Evolutionary conservation across 2,888 invertebrate genomes (phyloP).

Genomic region (Nezara viridula): DNA sequence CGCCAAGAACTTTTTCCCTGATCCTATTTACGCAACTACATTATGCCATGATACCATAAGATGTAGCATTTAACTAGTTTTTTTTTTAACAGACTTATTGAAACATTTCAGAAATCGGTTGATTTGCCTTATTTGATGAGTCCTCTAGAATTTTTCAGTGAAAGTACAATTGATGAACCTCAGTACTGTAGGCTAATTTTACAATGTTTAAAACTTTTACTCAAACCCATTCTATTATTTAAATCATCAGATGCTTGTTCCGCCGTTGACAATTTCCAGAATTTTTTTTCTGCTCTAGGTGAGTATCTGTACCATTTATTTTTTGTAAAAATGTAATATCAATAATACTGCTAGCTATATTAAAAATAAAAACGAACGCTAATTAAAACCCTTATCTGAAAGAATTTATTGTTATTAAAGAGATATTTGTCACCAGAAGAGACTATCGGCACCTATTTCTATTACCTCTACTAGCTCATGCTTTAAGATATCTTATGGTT

Average conservation of each 20-base stretch:
- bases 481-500: no score
- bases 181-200: slow-evolving; percentile 54
- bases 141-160: slow-evolving; percentile 59
- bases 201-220: slow-evolving; percentile 55
- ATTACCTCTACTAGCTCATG: no score
- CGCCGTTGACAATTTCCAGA: neutral
- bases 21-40: no score
- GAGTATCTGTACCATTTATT: neutral
- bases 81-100: neutral
- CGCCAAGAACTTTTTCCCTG: no score
- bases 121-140: slow-evolving; percentile 60
- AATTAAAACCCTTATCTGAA: no score
- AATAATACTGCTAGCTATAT: no score
- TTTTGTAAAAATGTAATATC: no score
- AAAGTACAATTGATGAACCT: slow-evolving; percentile 36
- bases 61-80: neutral
- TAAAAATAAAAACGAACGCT: no score
- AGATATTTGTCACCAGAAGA: no score
- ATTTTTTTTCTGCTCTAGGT: slow-evolving; percentile 61
- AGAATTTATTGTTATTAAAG: no score
- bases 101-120: slow-evolving; percentile 59
- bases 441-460: no score
- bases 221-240: slow-evolving; percentile 59
- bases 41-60: no score
- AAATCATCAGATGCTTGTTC: slow-evolving; percentile 52